Evolutionary conservation across 2,797 vertebrate species (phyloP).

Genomic region (Allochrocebus solatus): DNA sequence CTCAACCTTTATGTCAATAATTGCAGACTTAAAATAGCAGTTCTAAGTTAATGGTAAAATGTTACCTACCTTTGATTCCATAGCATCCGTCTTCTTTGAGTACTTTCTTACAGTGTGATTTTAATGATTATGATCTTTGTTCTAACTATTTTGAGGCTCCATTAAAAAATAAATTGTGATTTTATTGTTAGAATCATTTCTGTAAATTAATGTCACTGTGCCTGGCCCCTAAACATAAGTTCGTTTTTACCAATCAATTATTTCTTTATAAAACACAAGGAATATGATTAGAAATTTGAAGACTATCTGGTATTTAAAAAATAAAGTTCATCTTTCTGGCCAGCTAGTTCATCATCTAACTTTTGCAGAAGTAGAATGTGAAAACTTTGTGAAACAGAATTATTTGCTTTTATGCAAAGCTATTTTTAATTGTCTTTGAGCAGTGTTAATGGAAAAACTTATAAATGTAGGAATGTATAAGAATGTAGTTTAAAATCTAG

Average conservation of each 20-base stretch:
- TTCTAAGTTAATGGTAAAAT: slow-evolving; percentile 19
- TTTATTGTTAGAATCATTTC: slow-evolving; percentile 25
- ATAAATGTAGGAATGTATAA: slow-evolving; percentile 28
- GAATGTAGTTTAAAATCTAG: not conserved
- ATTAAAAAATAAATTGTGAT: not conserved
- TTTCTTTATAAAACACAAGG: not conserved
- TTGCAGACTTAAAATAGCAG: not conserved
- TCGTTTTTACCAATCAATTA: not conserved
- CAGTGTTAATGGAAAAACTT: slow-evolving; percentile 6
- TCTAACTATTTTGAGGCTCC: not conserved
- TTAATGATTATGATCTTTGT: slow-evolving; percentile 1
- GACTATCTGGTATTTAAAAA: slow-evolving; percentile 8
- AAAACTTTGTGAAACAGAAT: not conserved
- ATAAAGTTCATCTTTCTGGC: not conserved
- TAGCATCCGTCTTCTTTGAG: not conserved
- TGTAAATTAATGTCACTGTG: not conserved
- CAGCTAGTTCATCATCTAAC: not conserved
- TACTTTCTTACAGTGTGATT: not conserved
- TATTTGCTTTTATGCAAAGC: slow-evolving; percentile 45
- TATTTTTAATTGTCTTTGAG: slow-evolving; percentile 21
- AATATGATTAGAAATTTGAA: slow-evolving; percentile 6
- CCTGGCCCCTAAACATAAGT: not conserved
- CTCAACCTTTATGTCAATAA: not conserved
- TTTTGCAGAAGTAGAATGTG: slow-evolving; percentile 23
- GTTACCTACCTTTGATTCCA: not conserved